Conservation (phyloP, 2,888 invertebrate genomes). For the Embidobia sp. region DNA sequence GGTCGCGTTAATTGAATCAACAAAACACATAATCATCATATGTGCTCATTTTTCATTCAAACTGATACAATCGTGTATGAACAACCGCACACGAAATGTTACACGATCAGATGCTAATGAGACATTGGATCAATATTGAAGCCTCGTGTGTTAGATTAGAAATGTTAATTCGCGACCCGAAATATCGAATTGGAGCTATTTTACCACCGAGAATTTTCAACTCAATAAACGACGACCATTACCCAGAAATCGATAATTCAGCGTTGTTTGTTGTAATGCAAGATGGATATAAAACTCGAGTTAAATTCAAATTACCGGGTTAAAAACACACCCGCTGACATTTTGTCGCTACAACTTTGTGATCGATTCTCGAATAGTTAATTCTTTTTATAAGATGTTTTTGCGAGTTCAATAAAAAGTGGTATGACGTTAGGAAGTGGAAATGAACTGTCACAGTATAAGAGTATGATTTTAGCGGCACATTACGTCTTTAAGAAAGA, state of each 20-base stretch:
- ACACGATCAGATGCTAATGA: conserved; percentile 56
- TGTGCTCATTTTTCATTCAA: no score
- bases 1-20: no score
- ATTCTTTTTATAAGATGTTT: no score
- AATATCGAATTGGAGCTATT: conserved; percentile 33
- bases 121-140: conserved; percentile 52
- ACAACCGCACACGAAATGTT: conserved; percentile 24
- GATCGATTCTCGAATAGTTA: no score
- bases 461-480: no score
- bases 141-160: conserved; percentile 38
- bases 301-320: conserved; percentile 35
- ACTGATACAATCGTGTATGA: conserved; percentile 27
- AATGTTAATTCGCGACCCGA: conserved; percentile 35
- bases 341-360: no score
- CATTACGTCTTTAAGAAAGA: no score
- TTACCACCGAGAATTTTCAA: conserved; percentile 8
- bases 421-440: no score
- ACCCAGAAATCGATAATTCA: conserved; percentile 14
- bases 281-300: conserved; percentile 38
- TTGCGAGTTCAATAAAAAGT: no score
- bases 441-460: no score
- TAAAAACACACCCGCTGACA: conserved; percentile 33
- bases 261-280: conserved; percentile 17
- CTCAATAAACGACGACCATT: conserved; percentile 14
- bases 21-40: no score